Evolutionary conservation across 2,113 vertebrate genomes (phyloP), one percentile per base, ranked within the genome.

Genomic region (Salvelinus alpinus): DNA sequence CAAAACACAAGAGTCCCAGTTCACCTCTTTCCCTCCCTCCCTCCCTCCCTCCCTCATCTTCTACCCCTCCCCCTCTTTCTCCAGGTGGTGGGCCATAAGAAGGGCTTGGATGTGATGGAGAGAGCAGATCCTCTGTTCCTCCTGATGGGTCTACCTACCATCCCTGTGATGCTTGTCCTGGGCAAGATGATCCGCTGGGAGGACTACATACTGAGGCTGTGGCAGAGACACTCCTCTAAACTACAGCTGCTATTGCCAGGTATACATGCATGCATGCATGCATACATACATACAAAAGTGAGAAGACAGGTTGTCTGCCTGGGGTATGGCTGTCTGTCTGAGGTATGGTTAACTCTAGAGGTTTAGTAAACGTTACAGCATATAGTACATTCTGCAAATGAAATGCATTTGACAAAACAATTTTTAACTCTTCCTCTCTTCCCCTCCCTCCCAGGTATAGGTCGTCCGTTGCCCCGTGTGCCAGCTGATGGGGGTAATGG

Each of bases 151-250:
- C 85, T 94, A 34, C 94, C 94, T 67, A 92, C 94, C 82, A 94
- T 95, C 66, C 93, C 93, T 0, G 91, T 94, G 47, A 79, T 92
- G 73, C 62, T 95, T 81, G 91, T 95, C 0, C 89, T 95, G 78
- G 93, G 93, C 2, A 93, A 93, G 84, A 94, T 94, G 90, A 86
- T 95, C 82, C 93, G 91, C 71, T 95, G 94, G 94, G 93, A 95
- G 76, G 93, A 95, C 44, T 92, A 90, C 0, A 24, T 93, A 5
- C 82, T 95, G 57, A 89, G 92, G 5, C 73, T 94, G 16, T 94
- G 93, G 94, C 91, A 92, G 78, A 91, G 85, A 57, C 86, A 89
- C 74, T 88, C 81, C 7, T 83, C 73, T 78, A 92, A 82, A 51
- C 84, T 86, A 1, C 85, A 88, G 76, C 59, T 82, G 4, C 85